These are phyloP conservation scores for Indri indri DNA, from an alignment of 2,113 vertebrate genomes.

Conservation along the genomic window DNA sequence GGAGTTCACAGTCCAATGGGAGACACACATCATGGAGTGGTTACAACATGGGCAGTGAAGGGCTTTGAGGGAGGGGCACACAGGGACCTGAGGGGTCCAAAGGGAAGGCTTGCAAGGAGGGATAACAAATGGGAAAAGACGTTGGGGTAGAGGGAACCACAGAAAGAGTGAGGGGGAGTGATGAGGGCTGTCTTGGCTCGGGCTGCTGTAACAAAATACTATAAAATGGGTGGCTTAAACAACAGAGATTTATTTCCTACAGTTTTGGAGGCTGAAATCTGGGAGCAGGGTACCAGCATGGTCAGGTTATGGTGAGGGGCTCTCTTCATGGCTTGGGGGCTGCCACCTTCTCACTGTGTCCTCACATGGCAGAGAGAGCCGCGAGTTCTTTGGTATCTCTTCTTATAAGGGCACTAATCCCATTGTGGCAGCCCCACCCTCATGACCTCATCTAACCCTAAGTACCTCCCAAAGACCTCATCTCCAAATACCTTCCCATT, in stretches of 20 bases:
- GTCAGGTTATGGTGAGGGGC: not conserved
- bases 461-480: not conserved
- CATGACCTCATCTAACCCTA: not conserved
- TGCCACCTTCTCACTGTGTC: not conserved
- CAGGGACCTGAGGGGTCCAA: not conserved
- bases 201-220: not conserved
- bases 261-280: not conserved
- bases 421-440: not conserved
- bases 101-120: not conserved
- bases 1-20: not conserved
- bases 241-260: not conserved
- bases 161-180: not conserved
- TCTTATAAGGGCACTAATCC: not conserved
- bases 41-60: not conserved
- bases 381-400: not conserved
- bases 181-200: not conserved
- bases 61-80: not conserved
- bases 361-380: not conserved
- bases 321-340: not conserved
- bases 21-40: not conserved
- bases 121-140: not conserved
- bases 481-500: not conserved
- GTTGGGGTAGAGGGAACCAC: not conserved
- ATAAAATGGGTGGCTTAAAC: not conserved
- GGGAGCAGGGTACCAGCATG: too few species aligned